Conservation (phyloP, 2,797 vertebrate genomes). For the Mus minutoides region DNA sequence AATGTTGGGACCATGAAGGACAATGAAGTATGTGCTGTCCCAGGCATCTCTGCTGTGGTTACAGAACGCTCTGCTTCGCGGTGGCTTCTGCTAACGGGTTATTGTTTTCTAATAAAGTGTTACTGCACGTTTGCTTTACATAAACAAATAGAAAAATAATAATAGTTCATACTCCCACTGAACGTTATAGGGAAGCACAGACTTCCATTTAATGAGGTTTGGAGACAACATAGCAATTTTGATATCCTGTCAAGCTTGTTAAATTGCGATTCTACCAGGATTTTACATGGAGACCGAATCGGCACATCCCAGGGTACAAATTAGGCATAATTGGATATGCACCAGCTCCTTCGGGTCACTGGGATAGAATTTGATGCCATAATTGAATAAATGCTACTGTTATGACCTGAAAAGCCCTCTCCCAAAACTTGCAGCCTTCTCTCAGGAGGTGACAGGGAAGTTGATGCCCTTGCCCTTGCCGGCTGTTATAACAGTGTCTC, state of each 20-base stretch:
- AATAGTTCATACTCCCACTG: conserved; percentile 52
- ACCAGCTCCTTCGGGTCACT: conserved; percentile 71
- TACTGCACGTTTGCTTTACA: conserved; percentile 50
- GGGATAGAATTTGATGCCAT: conserved; percentile 67
- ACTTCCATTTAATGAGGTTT: conserved; percentile 72
- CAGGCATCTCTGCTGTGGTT: neutral
- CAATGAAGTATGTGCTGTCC: neutral
- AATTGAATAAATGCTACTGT: conserved; percentile 70
- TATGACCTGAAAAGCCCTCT: conserved; percentile 59
- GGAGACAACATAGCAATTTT: conserved; percentile 72
- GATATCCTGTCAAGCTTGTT: conserved; percentile 76
- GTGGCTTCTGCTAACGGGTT: neutral
- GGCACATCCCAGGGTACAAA: conserved; percentile 67
- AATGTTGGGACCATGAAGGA: conserved; percentile 2
- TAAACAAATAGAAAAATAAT: conserved; percentile 73
- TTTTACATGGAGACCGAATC: conserved; percentile 67
- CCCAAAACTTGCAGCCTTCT: conserved; percentile 36
- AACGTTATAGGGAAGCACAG: conserved; percentile 62
- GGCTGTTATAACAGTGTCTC: neutral
- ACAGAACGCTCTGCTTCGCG: neutral
- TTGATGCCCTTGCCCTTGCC: neutral
- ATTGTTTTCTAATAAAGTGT: conserved; percentile 46
- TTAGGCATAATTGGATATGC: conserved; percentile 75
- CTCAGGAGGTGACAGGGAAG: neutral
- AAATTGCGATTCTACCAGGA: conserved; percentile 69